phyloP scores from a whole-genome alignment of 1,140 invertebrate genomes.

The Pogonus chalceus region DNA sequence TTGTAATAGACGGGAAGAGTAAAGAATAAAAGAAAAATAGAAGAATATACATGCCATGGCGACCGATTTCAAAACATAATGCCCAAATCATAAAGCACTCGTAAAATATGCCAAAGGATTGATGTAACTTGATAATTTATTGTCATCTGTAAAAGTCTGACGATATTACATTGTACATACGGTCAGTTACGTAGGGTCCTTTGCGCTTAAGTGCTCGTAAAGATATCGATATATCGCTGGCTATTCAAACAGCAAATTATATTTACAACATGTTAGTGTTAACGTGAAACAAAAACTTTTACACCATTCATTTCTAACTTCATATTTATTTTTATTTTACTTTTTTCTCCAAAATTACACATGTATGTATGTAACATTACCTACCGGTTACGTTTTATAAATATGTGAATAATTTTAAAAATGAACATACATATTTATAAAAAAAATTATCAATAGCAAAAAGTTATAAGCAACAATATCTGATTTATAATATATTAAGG shows the following conservation, averaged over 20 bases:
- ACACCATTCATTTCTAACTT: no score
- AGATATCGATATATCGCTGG: not conserved
- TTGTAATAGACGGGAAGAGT: not conserved
- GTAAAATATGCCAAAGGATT: constrained; percentile 4
- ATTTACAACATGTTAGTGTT: no score
- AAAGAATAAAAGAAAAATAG: not conserved
- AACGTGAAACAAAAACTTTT: no score
- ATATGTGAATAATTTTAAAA: no score
- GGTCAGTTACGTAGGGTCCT: not conserved
- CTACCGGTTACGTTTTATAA: no score
- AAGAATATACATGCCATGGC: not conserved
- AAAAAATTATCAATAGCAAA: no score
- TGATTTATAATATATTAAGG: no score
- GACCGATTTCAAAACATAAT: constrained; percentile 7
- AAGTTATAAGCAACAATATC: no score
- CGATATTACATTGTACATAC: not conserved
- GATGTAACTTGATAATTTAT: constrained; percentile 4
- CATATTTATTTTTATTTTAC: no score
- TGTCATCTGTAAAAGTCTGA: not conserved
- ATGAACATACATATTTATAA: no score
- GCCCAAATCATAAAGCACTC: constrained; percentile 1
- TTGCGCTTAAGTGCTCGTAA: constrained; percentile 2
- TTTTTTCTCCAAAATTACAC: no score
- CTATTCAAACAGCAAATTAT: not conserved
- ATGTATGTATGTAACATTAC: no score